Conservation (phyloP, 2,113 vertebrate species). For the Chamaea fasciata region DNA sequence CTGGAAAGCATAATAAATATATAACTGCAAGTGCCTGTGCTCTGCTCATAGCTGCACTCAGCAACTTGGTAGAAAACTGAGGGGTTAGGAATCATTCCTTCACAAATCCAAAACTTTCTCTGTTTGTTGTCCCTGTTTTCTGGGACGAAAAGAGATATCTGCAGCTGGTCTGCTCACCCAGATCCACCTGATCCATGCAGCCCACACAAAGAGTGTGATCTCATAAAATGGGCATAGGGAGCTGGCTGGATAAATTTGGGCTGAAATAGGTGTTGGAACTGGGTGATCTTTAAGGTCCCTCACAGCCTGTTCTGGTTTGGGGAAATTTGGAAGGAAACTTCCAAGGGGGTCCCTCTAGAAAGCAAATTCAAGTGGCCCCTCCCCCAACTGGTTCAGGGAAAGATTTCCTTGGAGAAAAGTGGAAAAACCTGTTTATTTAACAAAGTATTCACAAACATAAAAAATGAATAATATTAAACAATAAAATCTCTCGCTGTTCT, state of each 20-base stretch:
- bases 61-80: neutral
- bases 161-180: neutral
- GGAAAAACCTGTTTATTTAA: neutral
- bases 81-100: neutral
- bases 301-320: neutral
- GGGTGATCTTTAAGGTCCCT: neutral
- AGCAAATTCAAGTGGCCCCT: fast-evolving
- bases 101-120: neutral
- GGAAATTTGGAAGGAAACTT: neutral
- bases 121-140: neutral
- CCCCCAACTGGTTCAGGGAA: fast-evolving
- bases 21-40: neutral
- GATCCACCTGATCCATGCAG: fast-evolving
- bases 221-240: fast-evolving
- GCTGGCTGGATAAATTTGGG: neutral
- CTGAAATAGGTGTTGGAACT: neutral
- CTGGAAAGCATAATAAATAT: neutral
- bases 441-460: neutral
- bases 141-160: neutral
- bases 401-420: neutral
- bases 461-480: neutral
- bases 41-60: neutral
- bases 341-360: neutral
- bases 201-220: fast-evolving
- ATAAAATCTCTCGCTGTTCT: neutral